phyloP scores from a whole-genome alignment of 2,797 vertebrate genomes.

The Xenentodon cancila region DNA sequence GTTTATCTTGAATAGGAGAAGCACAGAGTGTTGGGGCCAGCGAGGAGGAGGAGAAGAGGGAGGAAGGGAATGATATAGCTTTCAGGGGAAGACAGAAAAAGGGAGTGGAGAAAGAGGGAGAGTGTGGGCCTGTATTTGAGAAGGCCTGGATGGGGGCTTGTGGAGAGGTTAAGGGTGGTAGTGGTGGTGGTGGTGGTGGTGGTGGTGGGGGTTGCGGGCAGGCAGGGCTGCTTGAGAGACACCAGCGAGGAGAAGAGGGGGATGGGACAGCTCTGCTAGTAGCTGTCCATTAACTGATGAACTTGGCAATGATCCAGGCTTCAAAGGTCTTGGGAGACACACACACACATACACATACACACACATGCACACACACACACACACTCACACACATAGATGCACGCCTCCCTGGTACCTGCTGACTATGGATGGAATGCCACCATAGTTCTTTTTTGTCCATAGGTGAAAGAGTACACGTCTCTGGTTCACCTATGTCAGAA shows the following conservation, averaged over 20 bases:
- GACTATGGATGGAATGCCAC: slow-evolving; percentile 89
- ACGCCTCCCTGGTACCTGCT: slow-evolving; percentile 83
- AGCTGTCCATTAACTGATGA: slow-evolving; percentile 99
- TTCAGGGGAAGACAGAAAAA: slow-evolving; percentile 66
- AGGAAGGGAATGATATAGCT: slow-evolving; percentile 76
- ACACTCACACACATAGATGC: slow-evolving; percentile 3
- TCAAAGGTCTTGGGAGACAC: slow-evolving; percentile 91
- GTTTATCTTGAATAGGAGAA: slow-evolving; percentile 98
- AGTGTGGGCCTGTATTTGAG: slow-evolving; percentile 71
- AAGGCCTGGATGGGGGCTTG: slow-evolving; percentile 73
- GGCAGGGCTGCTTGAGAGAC: slow-evolving; percentile 66
- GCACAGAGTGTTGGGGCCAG: slow-evolving; percentile 86
- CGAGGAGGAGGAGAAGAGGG: slow-evolving; percentile 36
- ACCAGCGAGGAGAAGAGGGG: slow-evolving; percentile 38
- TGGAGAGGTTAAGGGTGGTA: slow-evolving; percentile 73
- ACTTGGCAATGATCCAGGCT: slow-evolving; percentile 95
- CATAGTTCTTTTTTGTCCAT: slow-evolving; percentile 84
- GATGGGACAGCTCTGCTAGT: slow-evolving; percentile 66
- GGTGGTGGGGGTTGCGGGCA: slow-evolving; percentile 74
- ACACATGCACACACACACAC: slow-evolving; percentile 34
- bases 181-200: slow-evolving; percentile 71
- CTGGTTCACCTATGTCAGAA: slow-evolving; percentile 81
- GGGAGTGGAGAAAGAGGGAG: slow-evolving; percentile 49
- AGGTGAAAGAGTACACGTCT: slow-evolving; percentile 84
- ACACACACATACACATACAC: slow-evolving; percentile 38